Percentiles rank a stretch among this genome's conserved stretches.
Evolutionary conservation across 1,140 invertebrate species (phyloP).

Genomic region (Penaeus vannamei): DNA sequence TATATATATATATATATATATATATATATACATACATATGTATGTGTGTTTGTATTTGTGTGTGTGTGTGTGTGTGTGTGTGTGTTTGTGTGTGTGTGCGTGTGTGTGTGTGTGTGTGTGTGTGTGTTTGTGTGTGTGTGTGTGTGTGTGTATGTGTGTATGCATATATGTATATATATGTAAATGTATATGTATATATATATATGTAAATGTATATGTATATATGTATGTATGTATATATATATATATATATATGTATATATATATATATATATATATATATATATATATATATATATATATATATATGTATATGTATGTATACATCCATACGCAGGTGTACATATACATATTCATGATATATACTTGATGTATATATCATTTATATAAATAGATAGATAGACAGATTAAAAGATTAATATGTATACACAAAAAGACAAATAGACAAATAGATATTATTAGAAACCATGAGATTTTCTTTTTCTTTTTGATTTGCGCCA

Average conservation of each 20-base stretch:
- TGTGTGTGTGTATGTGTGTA: not conserved
- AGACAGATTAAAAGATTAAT: too few species aligned
- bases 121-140: not conserved
- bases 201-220: not conserved
- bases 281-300: not conserved
- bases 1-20: slow-evolving; percentile 29
- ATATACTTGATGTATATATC: too few species aligned
- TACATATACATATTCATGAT: not conserved
- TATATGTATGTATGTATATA: slow-evolving; percentile 2
- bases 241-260: slow-evolving; percentile 3
- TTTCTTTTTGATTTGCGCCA: too few species aligned
- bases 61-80: slow-evolving; percentile 11
- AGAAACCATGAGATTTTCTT: too few species aligned
- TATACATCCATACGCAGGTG: not conserved
- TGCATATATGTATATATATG: slow-evolving; percentile 9
- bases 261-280: not conserved
- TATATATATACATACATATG: not conserved
- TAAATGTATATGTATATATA: not conserved
- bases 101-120: not conserved
- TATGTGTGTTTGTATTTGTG: slow-evolving; percentile 23
- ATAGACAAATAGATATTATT: too few species aligned
- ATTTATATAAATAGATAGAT: too few species aligned
- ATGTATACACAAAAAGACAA: not conserved
- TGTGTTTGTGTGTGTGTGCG: not conserved
- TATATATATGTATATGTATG: not conserved